phyloP scores from a whole-genome alignment of 1,140 invertebrate genomes.

The Eufriesea mexicana region DNA sequence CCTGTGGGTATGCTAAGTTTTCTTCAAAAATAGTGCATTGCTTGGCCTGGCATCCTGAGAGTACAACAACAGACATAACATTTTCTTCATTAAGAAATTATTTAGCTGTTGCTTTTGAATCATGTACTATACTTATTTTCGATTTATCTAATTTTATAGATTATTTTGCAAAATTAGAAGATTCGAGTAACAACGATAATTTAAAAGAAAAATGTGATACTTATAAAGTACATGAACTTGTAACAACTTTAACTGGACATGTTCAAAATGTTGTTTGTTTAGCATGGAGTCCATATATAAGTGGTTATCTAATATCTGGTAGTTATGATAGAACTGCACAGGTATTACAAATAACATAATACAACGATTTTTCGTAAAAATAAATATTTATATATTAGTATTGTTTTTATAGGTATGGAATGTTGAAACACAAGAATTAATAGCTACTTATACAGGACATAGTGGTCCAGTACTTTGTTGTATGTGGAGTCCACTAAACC shows the following conservation, averaged over 20 bases:
- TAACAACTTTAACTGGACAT: constrained; percentile 85
- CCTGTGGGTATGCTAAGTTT: constrained; percentile 59
- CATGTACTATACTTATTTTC: constrained; percentile 83
- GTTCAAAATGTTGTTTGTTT: constrained; percentile 84
- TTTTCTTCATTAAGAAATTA: constrained; percentile 84
- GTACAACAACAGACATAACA: constrained; percentile 83
- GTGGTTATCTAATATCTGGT: constrained; percentile 86
- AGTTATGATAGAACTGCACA: constrained; percentile 87
- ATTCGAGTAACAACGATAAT: neutral
- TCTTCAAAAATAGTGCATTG: constrained; percentile 83
- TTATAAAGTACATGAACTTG: constrained; percentile 73
- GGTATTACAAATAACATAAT: constrained; percentile 79
- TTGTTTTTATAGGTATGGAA: constrained; percentile 87
- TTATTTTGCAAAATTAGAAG: constrained; percentile 8
- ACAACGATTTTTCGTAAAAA: neutral
- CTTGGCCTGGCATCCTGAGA: constrained; percentile 88
- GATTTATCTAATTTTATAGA: constrained; percentile 76
- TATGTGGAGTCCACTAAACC: constrained; percentile 86
- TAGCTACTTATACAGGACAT: constrained; percentile 84
- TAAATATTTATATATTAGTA: constrained; percentile 3
- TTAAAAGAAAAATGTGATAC: constrained; percentile 30
- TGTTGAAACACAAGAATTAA: constrained; percentile 82
- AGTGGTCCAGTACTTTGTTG: constrained; percentile 83
- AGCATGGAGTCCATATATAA: constrained; percentile 88
- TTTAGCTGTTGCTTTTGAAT: constrained; percentile 85